A percentile compares a stretch with the other conserved stretches of the same genome.
phyloP scores from a whole-genome alignment of 1,140 invertebrate species.

The Penaeus vannamei region DNA sequence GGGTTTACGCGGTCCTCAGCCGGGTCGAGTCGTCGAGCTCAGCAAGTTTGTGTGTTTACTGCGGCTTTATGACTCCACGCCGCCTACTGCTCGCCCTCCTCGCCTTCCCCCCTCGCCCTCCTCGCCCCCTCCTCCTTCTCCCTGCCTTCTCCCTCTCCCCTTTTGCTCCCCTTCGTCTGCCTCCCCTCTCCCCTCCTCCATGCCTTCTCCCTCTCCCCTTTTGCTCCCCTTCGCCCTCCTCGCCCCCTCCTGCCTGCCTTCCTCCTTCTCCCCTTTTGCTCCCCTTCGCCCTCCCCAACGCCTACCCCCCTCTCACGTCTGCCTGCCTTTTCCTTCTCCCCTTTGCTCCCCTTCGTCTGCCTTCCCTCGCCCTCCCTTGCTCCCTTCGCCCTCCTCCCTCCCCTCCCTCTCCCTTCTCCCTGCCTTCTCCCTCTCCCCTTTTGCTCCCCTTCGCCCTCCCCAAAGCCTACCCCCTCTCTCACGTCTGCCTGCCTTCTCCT shows the following conservation, averaged over 20 bases:
- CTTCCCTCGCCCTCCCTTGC: background rate
- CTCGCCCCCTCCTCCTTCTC: background rate
- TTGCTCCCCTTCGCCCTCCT: background rate
- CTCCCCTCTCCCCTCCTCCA: background rate
- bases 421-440: background rate
- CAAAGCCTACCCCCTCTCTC: no score
- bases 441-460: background rate
- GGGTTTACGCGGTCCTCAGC: constrained; percentile 7
- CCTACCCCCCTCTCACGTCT: background rate
- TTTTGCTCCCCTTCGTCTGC: background rate
- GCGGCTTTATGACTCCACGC: background rate
- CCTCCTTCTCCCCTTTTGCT: background rate
- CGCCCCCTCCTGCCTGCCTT: background rate
- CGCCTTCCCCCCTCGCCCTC: background rate
- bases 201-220: no score
- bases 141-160: background rate
- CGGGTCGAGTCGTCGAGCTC: background rate
- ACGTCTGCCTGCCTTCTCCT: no score
- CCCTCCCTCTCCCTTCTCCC: no score
- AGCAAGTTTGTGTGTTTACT: constrained; percentile 49
- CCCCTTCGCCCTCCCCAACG: no score
- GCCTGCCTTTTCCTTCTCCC: background rate
- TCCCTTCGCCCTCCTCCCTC: background rate
- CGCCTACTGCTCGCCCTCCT: background rate
- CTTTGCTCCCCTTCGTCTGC: background rate